Conservation (phyloP, 1,140 invertebrate genomes). For the Bombus huntii region DNA sequence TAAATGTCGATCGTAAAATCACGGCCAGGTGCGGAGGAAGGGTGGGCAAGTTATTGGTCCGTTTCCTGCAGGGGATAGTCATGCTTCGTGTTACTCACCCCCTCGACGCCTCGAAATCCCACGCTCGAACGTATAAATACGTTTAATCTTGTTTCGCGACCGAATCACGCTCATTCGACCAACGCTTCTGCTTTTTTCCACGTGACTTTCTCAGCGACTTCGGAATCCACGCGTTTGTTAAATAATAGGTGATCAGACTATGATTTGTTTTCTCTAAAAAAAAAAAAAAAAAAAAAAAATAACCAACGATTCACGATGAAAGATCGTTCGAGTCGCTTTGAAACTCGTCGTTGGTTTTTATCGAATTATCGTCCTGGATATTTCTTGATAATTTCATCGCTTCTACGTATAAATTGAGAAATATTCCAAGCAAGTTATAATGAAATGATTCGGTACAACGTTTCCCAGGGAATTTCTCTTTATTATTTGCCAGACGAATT, state of each 20-base stretch:
- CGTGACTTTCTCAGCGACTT: constrained; percentile 29
- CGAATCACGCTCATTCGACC: constrained; percentile 20
- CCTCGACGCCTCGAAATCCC: neutral
- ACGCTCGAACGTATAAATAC: constrained; percentile 61
- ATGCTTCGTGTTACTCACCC: neutral
- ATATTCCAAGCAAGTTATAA: neutral
- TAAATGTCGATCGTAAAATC: constrained; percentile 69
- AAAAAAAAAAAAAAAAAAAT: neutral
- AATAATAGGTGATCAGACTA: constrained; percentile 32
- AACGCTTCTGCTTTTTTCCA: neutral
- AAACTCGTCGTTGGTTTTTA: neutral
- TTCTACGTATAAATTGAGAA: neutral
- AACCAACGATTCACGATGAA: neutral
- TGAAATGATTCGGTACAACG: neutral
- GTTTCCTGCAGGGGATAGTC: constrained; percentile 47
- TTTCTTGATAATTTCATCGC: no score
- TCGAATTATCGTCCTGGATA: neutral
- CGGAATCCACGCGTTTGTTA: neutral
- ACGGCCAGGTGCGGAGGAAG: constrained; percentile 25
- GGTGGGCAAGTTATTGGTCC: constrained; percentile 55
- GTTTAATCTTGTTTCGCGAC: constrained; percentile 60
- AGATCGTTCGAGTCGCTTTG: neutral
- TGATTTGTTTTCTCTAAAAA: constrained; percentile 1
- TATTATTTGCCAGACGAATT: neutral
- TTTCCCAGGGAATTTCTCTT: neutral